Evolutionary conservation across 2,888 invertebrate genomes (phyloP), one percentile per base, ranked within the genome.

Genomic region (Lysandra coridon): DNA sequence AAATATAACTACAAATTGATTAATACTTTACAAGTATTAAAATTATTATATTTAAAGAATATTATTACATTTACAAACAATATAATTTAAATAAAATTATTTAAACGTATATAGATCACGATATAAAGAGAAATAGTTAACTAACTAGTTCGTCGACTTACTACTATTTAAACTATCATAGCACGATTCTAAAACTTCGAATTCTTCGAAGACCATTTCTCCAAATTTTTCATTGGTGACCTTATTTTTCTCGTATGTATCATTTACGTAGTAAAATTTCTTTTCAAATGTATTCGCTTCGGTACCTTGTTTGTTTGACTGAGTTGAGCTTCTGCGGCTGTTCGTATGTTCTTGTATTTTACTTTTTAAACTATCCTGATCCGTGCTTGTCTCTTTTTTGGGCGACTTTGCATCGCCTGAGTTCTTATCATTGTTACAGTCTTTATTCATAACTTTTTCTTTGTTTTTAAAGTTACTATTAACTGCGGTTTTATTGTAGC

Each of bases 141-240:
- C 81, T 83, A 84, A 83, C 82, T 90, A 92, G 86, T 93, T 93
- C 85, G 90, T 86, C 82, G 94, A 93, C 90, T 93, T 94, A 92
- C 92, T 93, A 83, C 94, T 95, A 92, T 93, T 96, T 86, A 96
- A 92, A 90, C 96, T 96, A 88, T 96, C 96, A 85, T 93, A 95
- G 88, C 93, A 94, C 81, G 94, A 91, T 88, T 96, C 96, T 87
- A 96, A 95, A 79, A 97, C 96, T 92, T 97, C 96, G 84, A 97
- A 97, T 85, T 97, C 97, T 90, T 98, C 98, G 84, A 98, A 98
- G 84, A 98, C 97, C 96, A 98, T 98, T 84, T 98, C 97, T 73
- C 97, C 97, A 84, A 96, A 96, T 87, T 97, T 96, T 82, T 95
- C 96, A 14, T 95, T 93, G 64, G 90, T 88, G 6, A 87, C 85